Evolutionary conservation across 2,113 vertebrate species (phyloP), one percentile per base, ranked within the genome.

Genomic region (Dromiciops gliroides): DNA sequence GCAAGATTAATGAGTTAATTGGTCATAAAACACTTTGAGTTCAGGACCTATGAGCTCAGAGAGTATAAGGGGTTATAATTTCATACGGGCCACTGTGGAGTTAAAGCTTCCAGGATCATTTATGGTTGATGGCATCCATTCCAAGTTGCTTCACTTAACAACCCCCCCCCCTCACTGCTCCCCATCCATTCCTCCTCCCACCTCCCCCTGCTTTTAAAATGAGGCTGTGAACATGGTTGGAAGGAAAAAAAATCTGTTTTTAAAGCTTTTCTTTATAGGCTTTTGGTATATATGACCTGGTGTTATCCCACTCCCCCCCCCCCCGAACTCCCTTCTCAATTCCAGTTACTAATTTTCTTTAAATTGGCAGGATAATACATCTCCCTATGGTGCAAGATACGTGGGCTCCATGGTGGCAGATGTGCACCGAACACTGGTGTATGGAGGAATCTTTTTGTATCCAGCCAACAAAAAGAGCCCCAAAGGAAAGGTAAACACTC

Each of bases 351-450:
- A 49, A 31, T 92, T 48, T 10, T 91, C 67, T 96, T 94, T 1
- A 94, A 56, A 25, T 96, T 96, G 67, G 12, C 67, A 99, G 99
- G 99, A 99, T 92, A 99, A 99, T 94, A 99, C 98, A n/a, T 98
- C 99, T 31, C 99, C 99, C 0, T 99, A 99, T 12, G 98, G 98
- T 0, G 99, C 99, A 0, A 99, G 99, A 26, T 99, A 99, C 9
- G 98, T 99, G 53, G 99, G 99, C 3, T 99, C 99, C 7, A 99
- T 99, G 99, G 99, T 99, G 93, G 99, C 99, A 24, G 99, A 99
- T 44, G 99, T 99, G n/a, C 99, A 99, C 98, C 99, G 99, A 48
- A 99, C 99, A 0, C 98, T 99, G 95, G 99, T 99, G 67, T 99
- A 99, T 2, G 99, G 99, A 97, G 99, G 99, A 47, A 99, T 99